Evolutionary conservation across 1,140 invertebrate species (phyloP).

Genomic region (Drosophila eugracilis): DNA sequence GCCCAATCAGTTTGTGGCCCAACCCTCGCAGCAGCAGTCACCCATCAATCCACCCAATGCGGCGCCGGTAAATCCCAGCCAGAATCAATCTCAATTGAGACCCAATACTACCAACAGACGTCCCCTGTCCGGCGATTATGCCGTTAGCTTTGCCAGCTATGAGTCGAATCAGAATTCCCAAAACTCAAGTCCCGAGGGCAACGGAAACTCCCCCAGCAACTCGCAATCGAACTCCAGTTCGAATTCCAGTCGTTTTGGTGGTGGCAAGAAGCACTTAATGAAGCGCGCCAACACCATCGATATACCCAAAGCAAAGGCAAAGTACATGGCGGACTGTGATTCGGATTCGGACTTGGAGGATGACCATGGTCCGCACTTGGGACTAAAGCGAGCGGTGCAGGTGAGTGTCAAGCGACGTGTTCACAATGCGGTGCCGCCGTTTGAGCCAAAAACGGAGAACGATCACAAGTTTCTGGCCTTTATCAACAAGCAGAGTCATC

Average conservation of each 20-base stretch:
- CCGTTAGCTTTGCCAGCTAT: conserved; percentile 68
- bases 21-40: conserved; percentile 15
- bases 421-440: conserved; percentile 87
- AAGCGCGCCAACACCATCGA: conserved; percentile 95
- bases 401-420: conserved; percentile 85
- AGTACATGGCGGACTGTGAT: conserved; percentile 67
- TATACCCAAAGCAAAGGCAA: conserved; percentile 88
- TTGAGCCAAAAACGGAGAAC: conserved; percentile 93
- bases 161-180: conserved; percentile 18
- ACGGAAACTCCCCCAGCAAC: conserved; percentile 14
- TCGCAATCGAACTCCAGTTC: conserved; percentile 28
- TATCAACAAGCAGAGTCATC: conserved; percentile 90
- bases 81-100: conserved; percentile 30
- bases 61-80: background rate
- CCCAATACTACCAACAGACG: conserved; percentile 39
- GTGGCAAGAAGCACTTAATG: conserved; percentile 90
- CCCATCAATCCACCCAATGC: background rate
- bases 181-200: conserved; percentile 26
- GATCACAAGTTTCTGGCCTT: conserved; percentile 94
- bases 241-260: conserved; percentile 85
- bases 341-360: conserved; percentile 80
- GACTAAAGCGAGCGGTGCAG: conserved; percentile 87
- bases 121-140: conserved; percentile 74
- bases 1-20: conserved; percentile 73
- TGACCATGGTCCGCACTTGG: conserved; percentile 75